Conservation (phyloP, 2,888 invertebrate species). For the Cryptophagus acutangulus region DNA sequence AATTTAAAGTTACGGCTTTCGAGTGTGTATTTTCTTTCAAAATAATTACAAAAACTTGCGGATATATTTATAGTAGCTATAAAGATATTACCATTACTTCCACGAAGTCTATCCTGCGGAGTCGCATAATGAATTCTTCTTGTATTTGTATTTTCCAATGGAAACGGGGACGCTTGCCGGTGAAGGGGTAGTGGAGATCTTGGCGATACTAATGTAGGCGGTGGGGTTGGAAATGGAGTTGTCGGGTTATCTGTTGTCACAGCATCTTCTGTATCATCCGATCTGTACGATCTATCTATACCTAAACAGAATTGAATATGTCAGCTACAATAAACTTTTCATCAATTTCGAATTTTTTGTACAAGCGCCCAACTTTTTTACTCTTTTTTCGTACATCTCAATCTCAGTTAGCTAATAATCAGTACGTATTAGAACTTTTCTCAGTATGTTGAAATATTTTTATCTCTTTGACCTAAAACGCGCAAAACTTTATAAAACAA, state of each 20-base stretch:
- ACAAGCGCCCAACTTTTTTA: too few species aligned
- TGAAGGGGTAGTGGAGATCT: constrained; percentile 58
- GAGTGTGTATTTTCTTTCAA: too few species aligned
- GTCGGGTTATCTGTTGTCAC: constrained; percentile 54
- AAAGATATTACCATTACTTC: constrained; percentile 44
- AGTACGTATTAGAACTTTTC: too few species aligned
- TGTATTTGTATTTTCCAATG: constrained; percentile 62
- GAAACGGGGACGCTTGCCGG: constrained; percentile 66
- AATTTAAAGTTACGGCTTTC: too few species aligned
- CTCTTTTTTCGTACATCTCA: too few species aligned
- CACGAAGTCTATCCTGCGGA: constrained; percentile 47
- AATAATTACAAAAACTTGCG: neutral
- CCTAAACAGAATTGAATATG: constrained; percentile 54
- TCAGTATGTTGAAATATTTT: too few species aligned
- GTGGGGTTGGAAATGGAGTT: constrained; percentile 53
- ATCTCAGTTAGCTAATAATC: too few species aligned
- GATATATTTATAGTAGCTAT: neutral
- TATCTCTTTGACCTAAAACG: too few species aligned
- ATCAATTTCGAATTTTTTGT: too few species aligned
- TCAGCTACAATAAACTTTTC: too few species aligned
- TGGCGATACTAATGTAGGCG: constrained; percentile 51
- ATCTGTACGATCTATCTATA: constrained; percentile 68
- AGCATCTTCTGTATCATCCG: constrained; percentile 64
- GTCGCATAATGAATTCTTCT: constrained; percentile 53
- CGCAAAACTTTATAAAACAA: too few species aligned